Evolutionary conservation across 2,113 vertebrate genomes (phyloP).

Genomic region (Pica pica): DNA sequence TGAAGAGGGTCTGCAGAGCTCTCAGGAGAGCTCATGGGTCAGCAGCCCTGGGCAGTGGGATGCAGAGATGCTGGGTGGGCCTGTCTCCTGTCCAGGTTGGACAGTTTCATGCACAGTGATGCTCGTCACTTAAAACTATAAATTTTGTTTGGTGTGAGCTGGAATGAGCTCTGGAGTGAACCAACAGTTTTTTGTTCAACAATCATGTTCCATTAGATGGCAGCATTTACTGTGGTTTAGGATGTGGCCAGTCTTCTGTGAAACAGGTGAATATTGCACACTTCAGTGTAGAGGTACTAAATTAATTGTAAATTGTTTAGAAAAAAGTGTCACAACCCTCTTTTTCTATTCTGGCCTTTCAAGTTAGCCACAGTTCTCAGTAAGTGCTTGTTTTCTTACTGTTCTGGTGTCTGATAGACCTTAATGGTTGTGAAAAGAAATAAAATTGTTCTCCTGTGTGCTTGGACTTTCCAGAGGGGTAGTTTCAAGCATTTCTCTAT

Average conservation of each 20-base stretch:
- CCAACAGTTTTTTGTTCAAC: not conserved
- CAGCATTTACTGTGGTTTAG: slow-evolving; percentile 18
- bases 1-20: not conserved
- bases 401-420: not conserved
- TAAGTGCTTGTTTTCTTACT: not conserved
- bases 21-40: too few species aligned
- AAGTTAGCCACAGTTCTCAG: not conserved
- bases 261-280: fast-evolving
- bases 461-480: not conserved
- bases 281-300: not conserved
- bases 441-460: not conserved
- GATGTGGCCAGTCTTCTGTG: not conserved
- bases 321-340: not conserved
- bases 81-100: not conserved
- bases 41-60: not conserved
- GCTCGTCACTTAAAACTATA: not conserved
- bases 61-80: not conserved
- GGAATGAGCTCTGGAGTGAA: not conserved
- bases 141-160: not conserved
- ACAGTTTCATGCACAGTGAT: not conserved
- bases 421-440: not conserved
- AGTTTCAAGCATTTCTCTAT: not conserved
- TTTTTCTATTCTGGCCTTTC: not conserved
- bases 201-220: slow-evolving; percentile 22
- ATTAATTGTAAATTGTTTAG: not conserved